Evolutionary conservation across 2,113 vertebrate genomes (phyloP).

Genomic region (Trematomus loennbergii): DNA sequence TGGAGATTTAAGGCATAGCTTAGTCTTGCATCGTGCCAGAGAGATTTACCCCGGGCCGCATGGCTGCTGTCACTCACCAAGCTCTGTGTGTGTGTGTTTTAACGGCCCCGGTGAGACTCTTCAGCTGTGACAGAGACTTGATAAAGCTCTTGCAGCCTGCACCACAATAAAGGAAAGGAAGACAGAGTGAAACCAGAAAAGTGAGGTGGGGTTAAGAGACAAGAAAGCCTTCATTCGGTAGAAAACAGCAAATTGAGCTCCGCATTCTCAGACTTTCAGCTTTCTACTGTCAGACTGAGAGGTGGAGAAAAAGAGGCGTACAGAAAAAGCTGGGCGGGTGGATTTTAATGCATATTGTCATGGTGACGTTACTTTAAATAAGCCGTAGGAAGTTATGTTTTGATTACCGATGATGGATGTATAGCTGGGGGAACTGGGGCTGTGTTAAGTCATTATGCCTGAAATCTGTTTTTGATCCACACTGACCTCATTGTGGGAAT

Average conservation of each 20-base stretch:
- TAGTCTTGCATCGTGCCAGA: conserved; percentile 59
- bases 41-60: conserved; percentile 61
- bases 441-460: conserved; percentile 33
- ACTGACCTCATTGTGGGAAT: conserved; percentile 76
- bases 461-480: conserved; percentile 73
- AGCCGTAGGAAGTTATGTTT: conserved; percentile 53
- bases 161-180: conserved; percentile 39
- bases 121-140: conserved; percentile 76
- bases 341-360: conserved; percentile 18
- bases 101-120: conserved; percentile 58
- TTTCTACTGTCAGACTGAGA: neutral
- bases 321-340: neutral
- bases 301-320: neutral
- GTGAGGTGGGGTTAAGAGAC: conserved; percentile 9
- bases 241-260: conserved; percentile 34
- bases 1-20: conserved; percentile 72
- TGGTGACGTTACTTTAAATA: conserved; percentile 37
- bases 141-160: conserved; percentile 60
- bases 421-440: conserved; percentile 29
- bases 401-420: conserved; percentile 46
- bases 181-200: conserved; percentile 20
- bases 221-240: conserved; percentile 12
- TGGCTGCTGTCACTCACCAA: conserved; percentile 59
- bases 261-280: conserved; percentile 4
- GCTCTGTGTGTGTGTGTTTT: conserved; percentile 31